Conservation (phyloP, 2,113 vertebrate species). For the Dolichotis patagonum region DNA sequence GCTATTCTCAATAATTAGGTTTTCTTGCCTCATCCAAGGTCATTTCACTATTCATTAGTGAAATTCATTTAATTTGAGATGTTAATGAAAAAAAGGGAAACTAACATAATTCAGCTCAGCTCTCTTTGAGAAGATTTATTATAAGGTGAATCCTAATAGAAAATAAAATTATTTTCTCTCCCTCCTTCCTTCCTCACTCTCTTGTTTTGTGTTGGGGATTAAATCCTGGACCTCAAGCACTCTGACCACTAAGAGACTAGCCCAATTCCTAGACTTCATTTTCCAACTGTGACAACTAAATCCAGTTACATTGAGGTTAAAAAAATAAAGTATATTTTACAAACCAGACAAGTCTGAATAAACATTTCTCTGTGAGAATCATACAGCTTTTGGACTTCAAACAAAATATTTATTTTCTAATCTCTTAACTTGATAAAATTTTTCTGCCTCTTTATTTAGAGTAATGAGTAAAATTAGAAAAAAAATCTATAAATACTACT, state of each 20-base stretch:
- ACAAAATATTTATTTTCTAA: background rate
- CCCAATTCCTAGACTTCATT: background rate
- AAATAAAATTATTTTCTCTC: background rate
- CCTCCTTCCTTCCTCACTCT: too few species aligned
- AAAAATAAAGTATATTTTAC: slow-evolving; percentile 26
- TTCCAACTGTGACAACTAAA: background rate
- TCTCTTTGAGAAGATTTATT: background rate
- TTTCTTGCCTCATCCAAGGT: background rate
- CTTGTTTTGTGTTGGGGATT: background rate
- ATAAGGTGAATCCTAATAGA: background rate
- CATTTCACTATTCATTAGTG: background rate
- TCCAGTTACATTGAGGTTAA: background rate
- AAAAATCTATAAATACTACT: slow-evolving; percentile 22
- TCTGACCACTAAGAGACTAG: background rate
- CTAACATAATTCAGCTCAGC: background rate
- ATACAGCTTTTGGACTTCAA: slow-evolving; percentile 23
- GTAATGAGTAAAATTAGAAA: slow-evolving; percentile 55
- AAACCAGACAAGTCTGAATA: slow-evolving; percentile 21
- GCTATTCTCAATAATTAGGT: background rate
- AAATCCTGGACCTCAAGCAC: background rate
- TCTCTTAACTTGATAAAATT: background rate
- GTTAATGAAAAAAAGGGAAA: background rate
- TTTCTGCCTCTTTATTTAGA: background rate
- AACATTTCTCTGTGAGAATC: slow-evolving; percentile 47
- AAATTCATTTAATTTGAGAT: slow-evolving; percentile 13